A percentile compares a stretch with the other conserved stretches of the same genome.
Evolutionary conservation across 2,113 vertebrate genomes (phyloP).

Genomic region (Lepisosteus osseus): DNA sequence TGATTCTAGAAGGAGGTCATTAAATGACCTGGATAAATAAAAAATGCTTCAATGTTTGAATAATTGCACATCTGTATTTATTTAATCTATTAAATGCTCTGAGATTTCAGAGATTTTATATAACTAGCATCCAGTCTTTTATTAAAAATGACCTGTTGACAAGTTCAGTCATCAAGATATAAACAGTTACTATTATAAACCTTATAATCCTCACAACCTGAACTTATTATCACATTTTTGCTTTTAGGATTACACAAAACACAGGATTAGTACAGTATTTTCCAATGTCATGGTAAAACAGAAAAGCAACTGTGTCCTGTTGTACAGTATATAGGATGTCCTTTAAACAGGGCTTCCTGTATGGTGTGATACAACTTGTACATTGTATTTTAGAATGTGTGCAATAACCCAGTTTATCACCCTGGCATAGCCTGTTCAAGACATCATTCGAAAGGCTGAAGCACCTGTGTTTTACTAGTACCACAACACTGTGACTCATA

Average conservation of each 20-base stretch:
- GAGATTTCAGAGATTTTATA: constrained; percentile 32
- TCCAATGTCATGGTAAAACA: too few species aligned
- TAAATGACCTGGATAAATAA: not conserved
- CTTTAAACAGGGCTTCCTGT: too few species aligned
- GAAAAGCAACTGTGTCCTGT: too few species aligned
- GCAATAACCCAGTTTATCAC: too few species aligned
- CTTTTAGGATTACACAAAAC: not conserved
- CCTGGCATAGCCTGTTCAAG: not conserved
- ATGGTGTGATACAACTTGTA: too few species aligned
- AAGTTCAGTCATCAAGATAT: constrained; percentile 31
- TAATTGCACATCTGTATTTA: constrained; percentile 22
- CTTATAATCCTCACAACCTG: constrained; percentile 25
- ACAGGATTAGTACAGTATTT: too few species aligned
- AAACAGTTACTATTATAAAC: constrained; percentile 27
- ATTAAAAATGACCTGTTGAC: constrained; percentile 22
- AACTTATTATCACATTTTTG: constrained; percentile 6
- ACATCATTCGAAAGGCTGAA: not conserved
- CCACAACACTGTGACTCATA: too few species aligned
- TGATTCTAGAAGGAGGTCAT: not conserved
- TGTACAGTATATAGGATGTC: too few species aligned
- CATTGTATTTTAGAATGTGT: too few species aligned
- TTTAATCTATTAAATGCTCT: constrained; percentile 28
- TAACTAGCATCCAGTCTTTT: constrained; percentile 11
- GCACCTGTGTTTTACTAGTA: too few species aligned
- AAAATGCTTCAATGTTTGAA: not conserved